Evolutionary conservation across 2,113 vertebrate species (phyloP).

Genomic region (Channa maculata): DNA sequence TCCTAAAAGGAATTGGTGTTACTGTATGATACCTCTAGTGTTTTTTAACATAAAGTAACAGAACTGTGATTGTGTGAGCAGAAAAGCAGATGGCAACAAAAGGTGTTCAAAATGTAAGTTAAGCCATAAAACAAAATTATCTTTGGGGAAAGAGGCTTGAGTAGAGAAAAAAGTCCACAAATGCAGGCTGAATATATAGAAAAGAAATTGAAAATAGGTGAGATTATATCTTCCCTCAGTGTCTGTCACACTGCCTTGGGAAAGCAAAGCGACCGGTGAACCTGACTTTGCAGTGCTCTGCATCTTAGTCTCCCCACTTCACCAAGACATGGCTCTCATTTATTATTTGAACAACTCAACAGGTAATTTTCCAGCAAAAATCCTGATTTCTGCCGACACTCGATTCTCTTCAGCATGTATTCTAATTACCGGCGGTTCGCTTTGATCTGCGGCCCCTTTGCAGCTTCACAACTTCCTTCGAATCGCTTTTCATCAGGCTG

Average conservation of each 20-base stretch:
- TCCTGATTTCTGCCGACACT: slow-evolving; percentile 71
- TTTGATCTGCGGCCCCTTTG: slow-evolving; percentile 74
- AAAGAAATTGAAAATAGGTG: slow-evolving; percentile 47
- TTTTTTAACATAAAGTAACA: too few species aligned
- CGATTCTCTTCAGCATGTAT: slow-evolving; percentile 73
- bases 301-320: slow-evolving; percentile 52
- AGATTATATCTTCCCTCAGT: slow-evolving; percentile 50
- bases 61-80: slow-evolving; percentile 20
- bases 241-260: slow-evolving; percentile 61
- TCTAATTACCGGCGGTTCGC: slow-evolving; percentile 79
- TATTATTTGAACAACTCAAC: slow-evolving; percentile 80
- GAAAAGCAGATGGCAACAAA: slow-evolving; percentile 38
- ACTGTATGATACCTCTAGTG: too few species aligned
- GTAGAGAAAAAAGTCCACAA: slow-evolving; percentile 24
- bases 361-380: slow-evolving; percentile 81
- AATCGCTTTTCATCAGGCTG: slow-evolving; percentile 76
- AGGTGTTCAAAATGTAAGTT: slow-evolving; percentile 37
- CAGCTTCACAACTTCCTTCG: slow-evolving; percentile 70
- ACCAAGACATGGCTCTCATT: slow-evolving; percentile 69
- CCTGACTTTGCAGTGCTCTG: slow-evolving; percentile 61
- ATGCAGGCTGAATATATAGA: slow-evolving; percentile 36
- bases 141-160: not conserved
- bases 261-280: slow-evolving; percentile 71
- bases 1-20: too few species aligned
- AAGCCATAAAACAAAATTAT: slow-evolving; percentile 47